Base-by-base conservation (phyloP, 2,113 vertebrate genomes). In the Pteronura brasiliensis region DNA sequence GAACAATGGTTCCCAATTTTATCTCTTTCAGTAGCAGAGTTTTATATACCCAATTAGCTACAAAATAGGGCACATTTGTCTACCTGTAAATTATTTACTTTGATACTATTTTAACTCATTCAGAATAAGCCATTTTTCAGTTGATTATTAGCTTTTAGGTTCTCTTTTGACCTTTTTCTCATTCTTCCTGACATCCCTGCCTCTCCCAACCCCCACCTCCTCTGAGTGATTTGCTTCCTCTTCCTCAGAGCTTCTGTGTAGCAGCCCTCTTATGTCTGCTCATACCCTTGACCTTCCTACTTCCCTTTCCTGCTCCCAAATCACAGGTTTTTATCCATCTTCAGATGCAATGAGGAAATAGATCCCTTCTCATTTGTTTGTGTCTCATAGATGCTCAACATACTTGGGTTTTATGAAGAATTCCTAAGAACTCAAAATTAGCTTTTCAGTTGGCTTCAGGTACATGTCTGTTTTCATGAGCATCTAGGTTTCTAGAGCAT, bases 41-140 rank as follows among this genome's bases (percentile, higher is more conserved):
- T 89, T 61, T 27, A 52, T 36, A 17, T 77, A 21, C 42, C 47
- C 15, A 8, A 4, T 69, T 39, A 11, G 63, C 79, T n/a, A 44
- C 4, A 87, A 47, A 90, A 83, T 34, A 74, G 18, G n/a, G 34
- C 31, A 4, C 2, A 27, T n/a, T 95, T 57, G 8, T 57, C 57
- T 79, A 44, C 4, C 36, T 87, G 39, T 57, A 31, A 52, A 65
- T 15, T 71, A 87, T 31, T 85, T 57, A 47, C 72, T 93, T 84
- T 49, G 29, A 80, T 31, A 88, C 25, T 59, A 63, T 74, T 72
- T 91, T 44, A 72, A 74, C 18, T 76, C 61, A 74, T 65, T 84
- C 23, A 72, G 61, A 79, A 55, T 61, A 74, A 90, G 44, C 65
- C 20, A 27, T 52, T 71, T 91, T 71, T 18, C 29, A 20, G 2